A percentile compares a stretch with the other conserved stretches of the same genome.
phyloP scores from a whole-genome alignment of 2,888 invertebrate species.

The Lordiphosa fenestrarum region DNA sequence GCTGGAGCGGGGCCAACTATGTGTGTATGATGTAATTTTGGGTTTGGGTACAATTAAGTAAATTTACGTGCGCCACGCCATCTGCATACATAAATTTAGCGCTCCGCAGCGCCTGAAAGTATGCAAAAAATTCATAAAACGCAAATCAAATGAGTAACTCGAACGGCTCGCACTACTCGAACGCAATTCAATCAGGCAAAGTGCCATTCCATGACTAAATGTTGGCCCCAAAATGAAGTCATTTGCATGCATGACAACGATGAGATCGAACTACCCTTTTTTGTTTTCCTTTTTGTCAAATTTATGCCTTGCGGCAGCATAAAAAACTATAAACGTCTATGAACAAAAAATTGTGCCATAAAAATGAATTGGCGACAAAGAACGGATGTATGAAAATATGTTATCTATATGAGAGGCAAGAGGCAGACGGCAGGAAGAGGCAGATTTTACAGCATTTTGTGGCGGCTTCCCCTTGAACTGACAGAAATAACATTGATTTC shows the following conservation, averaged over 20 bases:
- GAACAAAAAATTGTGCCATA: constrained; percentile 60
- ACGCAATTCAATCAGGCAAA: constrained; percentile 75
- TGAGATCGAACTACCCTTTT: constrained; percentile 62
- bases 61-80: constrained; percentile 71
- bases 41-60: constrained; percentile 54
- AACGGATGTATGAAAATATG: constrained; percentile 73
- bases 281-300: constrained; percentile 29
- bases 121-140: constrained; percentile 38
- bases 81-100: constrained; percentile 67
- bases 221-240: constrained; percentile 67
- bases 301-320: constrained; percentile 53
- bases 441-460: constrained; percentile 33
- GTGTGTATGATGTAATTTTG: constrained; percentile 11
- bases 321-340: constrained; percentile 75
- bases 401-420: constrained; percentile 39
- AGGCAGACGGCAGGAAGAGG: constrained; percentile 3
- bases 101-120: constrained; percentile 49
- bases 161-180: constrained; percentile 16
- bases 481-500: too few relatives aligned
- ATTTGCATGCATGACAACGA: constrained; percentile 78
- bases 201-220: constrained; percentile 52
- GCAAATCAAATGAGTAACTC: constrained; percentile 36
- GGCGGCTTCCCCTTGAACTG: too few relatives aligned
- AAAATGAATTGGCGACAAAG: constrained; percentile 66
- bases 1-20: not conserved